Conservation (phyloP, 2,113 vertebrate species). For the Nothobranchius furzeri region DNA sequence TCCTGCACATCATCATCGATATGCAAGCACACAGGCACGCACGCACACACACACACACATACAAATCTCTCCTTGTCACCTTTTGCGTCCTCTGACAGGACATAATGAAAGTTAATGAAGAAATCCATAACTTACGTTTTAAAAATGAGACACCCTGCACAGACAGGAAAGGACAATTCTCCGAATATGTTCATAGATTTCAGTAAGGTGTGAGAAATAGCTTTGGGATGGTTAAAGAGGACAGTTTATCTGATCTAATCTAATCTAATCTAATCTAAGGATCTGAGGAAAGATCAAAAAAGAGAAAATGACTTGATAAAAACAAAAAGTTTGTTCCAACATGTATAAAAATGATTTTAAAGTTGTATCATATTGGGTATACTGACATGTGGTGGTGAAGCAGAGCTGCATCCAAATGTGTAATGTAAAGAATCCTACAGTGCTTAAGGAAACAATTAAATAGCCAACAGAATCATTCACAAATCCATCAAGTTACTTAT, state of each 20-base stretch:
- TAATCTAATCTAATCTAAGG: no score
- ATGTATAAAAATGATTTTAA: no score
- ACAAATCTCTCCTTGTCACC: slow-evolving; percentile 36
- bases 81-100: slow-evolving; percentile 61
- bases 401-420: no score
- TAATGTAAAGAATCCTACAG: no score
- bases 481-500: no score
- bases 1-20: slow-evolving; percentile 64
- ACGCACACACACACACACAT: slow-evolving; percentile 4
- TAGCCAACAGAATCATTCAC: no score
- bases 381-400: no score
- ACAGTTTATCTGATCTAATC: not conserved
- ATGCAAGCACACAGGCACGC: slow-evolving; percentile 17
- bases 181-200: slow-evolving; percentile 45
- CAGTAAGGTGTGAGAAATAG: not conserved
- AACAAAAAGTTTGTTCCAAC: no score
- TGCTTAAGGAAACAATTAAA: no score
- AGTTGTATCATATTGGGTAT: no score
- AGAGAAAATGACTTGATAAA: no score
- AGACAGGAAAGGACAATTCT: slow-evolving; percentile 53
- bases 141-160: slow-evolving; percentile 43
- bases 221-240: slow-evolving; percentile 26
- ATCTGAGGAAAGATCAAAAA: no score
- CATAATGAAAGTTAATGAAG: slow-evolving; percentile 72
- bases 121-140: slow-evolving; percentile 68